A percentile compares a stretch with the other conserved stretches of the same genome.
Conservation (phyloP, 2,888 invertebrate species). For the Saturnia pavonia region DNA sequence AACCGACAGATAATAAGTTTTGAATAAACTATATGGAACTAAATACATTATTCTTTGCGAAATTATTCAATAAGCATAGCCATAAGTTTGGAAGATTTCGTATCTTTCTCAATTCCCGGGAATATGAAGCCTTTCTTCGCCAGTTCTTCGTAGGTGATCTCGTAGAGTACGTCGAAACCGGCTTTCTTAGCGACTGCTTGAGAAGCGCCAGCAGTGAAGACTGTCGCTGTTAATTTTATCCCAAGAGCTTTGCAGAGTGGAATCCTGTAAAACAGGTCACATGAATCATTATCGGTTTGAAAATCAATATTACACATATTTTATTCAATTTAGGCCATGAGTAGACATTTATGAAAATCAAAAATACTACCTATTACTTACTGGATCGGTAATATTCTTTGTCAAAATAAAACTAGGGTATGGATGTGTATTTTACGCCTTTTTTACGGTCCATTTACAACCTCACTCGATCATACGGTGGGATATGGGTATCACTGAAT, state of each 20-base stretch:
- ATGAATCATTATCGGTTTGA: too few relatives aligned
- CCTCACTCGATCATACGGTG: too few relatives aligned
- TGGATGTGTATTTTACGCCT: too few relatives aligned
- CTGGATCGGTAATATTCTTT: too few relatives aligned
- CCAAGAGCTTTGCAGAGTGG: conserved; percentile 75
- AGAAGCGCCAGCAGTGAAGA: conserved; percentile 78
- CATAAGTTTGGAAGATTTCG: conserved; percentile 72
- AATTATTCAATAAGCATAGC: conserved; percentile 54
- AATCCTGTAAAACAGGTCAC: conserved; percentile 52
- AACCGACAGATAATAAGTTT: background rate
- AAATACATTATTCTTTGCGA: background rate
- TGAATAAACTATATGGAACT: background rate
- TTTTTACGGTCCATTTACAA: too few relatives aligned
- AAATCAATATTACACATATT: too few relatives aligned
- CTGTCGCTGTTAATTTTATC: conserved; percentile 72
- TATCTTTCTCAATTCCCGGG: conserved; percentile 65
- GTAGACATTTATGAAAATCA: too few relatives aligned
- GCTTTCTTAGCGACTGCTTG: conserved; percentile 76
- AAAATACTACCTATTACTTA: too few relatives aligned
- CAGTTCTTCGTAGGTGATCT: conserved; percentile 72
- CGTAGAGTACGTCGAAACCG: conserved; percentile 67
- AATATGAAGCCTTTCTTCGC: conserved; percentile 64
- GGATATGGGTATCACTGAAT: too few relatives aligned
- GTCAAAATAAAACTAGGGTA: too few relatives aligned
- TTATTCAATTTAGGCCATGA: too few relatives aligned